Evolutionary conservation across 2,888 invertebrate genomes (phyloP).

Genomic region (Barypeithes pellucidus): DNA sequence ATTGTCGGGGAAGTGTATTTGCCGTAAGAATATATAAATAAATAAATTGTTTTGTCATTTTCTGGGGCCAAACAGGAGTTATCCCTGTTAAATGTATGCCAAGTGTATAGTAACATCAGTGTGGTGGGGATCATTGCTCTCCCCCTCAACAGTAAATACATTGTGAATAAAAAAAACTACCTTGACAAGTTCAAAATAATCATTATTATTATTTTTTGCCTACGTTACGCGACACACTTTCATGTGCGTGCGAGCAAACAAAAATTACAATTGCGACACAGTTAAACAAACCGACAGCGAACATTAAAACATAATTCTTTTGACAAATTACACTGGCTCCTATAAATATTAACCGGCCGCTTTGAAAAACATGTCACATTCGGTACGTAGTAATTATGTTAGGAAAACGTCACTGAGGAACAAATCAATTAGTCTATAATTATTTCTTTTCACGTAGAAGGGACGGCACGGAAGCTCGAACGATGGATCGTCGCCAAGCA

Average conservation of each 20-base stretch:
- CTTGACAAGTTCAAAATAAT: background rate
- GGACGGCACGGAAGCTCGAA: conserved; percentile 6
- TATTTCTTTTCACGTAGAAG: conserved; percentile 39
- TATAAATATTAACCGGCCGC: conserved; percentile 39
- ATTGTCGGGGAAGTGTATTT: too few relatives aligned
- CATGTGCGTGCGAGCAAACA: conserved; percentile 25
- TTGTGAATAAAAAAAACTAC: too few relatives aligned
- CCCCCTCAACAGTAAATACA: too few relatives aligned
- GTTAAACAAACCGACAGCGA: conserved; percentile 31
- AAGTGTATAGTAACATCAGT: too few relatives aligned
- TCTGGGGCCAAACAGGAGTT: too few relatives aligned
- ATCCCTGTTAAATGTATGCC: too few relatives aligned
- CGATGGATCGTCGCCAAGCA: conserved; percentile 33
- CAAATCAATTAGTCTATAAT: conserved; percentile 44
- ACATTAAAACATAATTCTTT: conserved; percentile 40
- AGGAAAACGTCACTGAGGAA: conserved; percentile 32
- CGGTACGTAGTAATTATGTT: conserved; percentile 37
- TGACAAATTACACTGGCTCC: conserved; percentile 33
- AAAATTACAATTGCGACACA: conserved; percentile 35
- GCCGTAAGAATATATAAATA: too few relatives aligned
- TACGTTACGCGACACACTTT: conserved; percentile 2
- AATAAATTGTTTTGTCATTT: too few relatives aligned
- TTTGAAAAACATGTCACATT: conserved; percentile 35
- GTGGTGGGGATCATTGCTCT: too few relatives aligned
- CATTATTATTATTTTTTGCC: background rate